A percentile compares a stretch with the other conserved stretches of the same genome.
These are phyloP conservation scores for Spilogale gracilis DNA, from an alignment of 2,113 vertebrate genomes.

Conservation along the genomic window DNA sequence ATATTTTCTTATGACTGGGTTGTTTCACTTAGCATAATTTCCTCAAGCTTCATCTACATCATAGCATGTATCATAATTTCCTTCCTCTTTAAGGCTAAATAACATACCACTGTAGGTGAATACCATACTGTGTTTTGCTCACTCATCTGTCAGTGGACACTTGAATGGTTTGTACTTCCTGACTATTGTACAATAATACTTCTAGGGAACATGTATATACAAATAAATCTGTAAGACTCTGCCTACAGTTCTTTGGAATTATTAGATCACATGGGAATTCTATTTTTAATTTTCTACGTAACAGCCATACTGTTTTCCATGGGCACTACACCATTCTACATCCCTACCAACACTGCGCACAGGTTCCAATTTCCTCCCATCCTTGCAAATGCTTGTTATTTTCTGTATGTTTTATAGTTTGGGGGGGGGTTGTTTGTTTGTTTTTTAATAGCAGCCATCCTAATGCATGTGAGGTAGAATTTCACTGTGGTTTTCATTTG, in stretches of 20 bases:
- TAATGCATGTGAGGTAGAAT: not conserved
- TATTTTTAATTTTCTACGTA: not conserved
- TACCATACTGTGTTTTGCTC: not conserved
- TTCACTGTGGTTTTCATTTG: not conserved
- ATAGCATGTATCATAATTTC: not conserved
- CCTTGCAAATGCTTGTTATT: not conserved
- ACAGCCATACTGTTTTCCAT: not conserved
- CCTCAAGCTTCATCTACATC: not conserved
- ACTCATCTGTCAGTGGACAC: not conserved
- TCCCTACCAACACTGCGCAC: not conserved
- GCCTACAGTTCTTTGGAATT: not conserved
- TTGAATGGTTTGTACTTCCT: not conserved
- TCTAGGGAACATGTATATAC: not conserved
- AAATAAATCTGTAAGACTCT: not conserved
- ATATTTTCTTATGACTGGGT: not conserved
- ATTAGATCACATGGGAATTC: not conserved
- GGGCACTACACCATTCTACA: not conserved
- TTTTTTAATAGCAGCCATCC: not conserved
- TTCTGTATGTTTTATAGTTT: not conserved
- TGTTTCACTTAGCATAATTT: not conserved
- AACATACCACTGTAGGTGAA: not conserved
- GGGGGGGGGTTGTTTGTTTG: not conserved
- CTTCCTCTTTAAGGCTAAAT: not conserved
- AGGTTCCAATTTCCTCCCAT: not conserved
- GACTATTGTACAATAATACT: not conserved